A percentile compares a stretch with the other conserved stretches of the same genome.
phyloP scores from a whole-genome alignment of 1,140 invertebrate genomes.

The Aphidius ervi region DNA sequence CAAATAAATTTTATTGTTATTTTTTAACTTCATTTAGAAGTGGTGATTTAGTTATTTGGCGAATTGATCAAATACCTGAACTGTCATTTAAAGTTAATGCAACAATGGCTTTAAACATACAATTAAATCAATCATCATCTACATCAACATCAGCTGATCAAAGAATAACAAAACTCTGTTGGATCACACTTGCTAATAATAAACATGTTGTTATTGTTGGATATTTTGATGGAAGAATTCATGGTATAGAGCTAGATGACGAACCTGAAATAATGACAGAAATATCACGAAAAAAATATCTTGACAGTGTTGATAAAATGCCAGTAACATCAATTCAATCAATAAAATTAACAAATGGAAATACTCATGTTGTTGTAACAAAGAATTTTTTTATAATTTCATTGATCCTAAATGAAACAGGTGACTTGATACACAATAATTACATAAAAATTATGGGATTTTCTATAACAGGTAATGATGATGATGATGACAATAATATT shows the following conservation, averaged over 20 bases:
- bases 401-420: slow-evolving; percentile 14
- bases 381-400: slow-evolving; percentile 18
- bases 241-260: slow-evolving; percentile 27
- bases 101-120: slow-evolving; percentile 17
- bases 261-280: slow-evolving; percentile 22
- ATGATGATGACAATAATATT: not conserved
- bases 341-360: slow-evolving; percentile 21
- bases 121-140: slow-evolving; percentile 27
- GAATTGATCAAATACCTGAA: slow-evolving; percentile 31
- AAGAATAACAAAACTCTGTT: slow-evolving; percentile 37
- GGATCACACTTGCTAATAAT: slow-evolving; percentile 29
- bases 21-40: slow-evolving; percentile 38
- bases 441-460: slow-evolving; percentile 15
- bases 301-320: slow-evolving; percentile 33
- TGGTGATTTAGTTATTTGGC: slow-evolving; percentile 41
- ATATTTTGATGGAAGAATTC: slow-evolving; percentile 39
- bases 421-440: slow-evolving; percentile 8
- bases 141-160: slow-evolving; percentile 15
- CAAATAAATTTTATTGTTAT: slow-evolving; percentile 33
- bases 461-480: slow-evolving; percentile 18
- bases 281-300: slow-evolving; percentile 25
- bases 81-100: not conserved
- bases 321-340: slow-evolving; percentile 30
- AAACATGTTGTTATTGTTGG: slow-evolving; percentile 37
- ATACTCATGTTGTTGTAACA: slow-evolving; percentile 6